Percentiles rank a stretch among this genome's conserved stretches.
phyloP scores from a whole-genome alignment of 2,113 vertebrate species.

The Holacanthus passer region DNA sequence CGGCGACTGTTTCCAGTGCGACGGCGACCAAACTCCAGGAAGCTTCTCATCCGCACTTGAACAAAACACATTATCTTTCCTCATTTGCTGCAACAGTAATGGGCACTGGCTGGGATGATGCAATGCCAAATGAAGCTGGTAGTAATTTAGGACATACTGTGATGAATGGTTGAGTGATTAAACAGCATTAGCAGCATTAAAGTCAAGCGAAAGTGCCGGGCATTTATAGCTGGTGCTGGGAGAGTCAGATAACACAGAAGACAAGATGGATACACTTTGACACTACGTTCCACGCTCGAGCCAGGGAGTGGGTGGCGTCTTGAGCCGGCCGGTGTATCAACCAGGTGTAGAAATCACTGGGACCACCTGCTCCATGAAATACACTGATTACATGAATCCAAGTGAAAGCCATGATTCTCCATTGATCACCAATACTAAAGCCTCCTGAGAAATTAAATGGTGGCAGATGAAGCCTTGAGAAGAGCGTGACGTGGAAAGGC shows the following conservation, averaged over 20 bases:
- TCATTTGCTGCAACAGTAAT: slow-evolving; percentile 46
- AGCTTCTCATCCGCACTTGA: slow-evolving; percentile 43
- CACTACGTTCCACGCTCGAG: slow-evolving; percentile 20
- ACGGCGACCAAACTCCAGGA: slow-evolving; percentile 35
- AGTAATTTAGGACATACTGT: slow-evolving; percentile 65
- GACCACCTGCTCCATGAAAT: slow-evolving; percentile 13
- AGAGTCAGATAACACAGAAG: slow-evolving; percentile 57
- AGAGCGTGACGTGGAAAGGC: no score
- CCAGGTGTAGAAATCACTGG: not conserved
- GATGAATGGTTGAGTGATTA: slow-evolving; percentile 72
- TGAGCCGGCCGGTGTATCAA: not conserved
- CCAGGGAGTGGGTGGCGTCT: slow-evolving; percentile 40
- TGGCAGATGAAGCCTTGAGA: no score
- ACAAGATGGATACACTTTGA: slow-evolving; percentile 61
- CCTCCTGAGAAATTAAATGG: not conserved
- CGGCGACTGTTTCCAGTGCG: not conserved
- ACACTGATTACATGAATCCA: not conserved
- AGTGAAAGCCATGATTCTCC: not conserved
- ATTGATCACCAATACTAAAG: not conserved
- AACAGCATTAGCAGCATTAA: slow-evolving; percentile 61
- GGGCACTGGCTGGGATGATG: slow-evolving; percentile 50
- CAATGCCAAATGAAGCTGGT: slow-evolving; percentile 61
- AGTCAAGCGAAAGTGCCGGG: slow-evolving; percentile 35
- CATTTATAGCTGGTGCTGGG: slow-evolving; percentile 54
- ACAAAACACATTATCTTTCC: slow-evolving; percentile 64